Base-by-base conservation (phyloP, 2,888 invertebrate species). In the Campoplex nolae region DNA sequence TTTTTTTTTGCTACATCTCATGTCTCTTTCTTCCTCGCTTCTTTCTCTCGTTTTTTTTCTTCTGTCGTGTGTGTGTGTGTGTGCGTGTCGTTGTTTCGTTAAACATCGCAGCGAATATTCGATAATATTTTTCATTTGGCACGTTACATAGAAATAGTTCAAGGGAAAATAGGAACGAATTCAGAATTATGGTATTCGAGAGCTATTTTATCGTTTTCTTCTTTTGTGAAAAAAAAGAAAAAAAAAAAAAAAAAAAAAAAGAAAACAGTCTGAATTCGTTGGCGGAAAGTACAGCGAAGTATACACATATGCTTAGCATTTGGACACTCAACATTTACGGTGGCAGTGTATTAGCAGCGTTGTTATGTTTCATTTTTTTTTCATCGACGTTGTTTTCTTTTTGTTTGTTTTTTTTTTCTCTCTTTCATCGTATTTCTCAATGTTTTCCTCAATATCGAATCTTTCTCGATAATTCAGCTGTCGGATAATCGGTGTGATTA, bases 251-350 rank as follows among this genome's bases (percentile, higher is more conserved):
- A 23, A 23, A 23, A 23, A 23, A 23, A 23, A 23, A 23, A 23
- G 23, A 23, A 23, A 23, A 23, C 23, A n/a, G 13, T 88, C 83
- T 75, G 88, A 90, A 90, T 88, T 80, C 88, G 89, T 88, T 85
- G 91, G 90, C 89, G 74, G 80, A 89, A 85, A 90, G 91, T 88
- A 90, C 90, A 90, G 87, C 90, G 90, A 93, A 90, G 91, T 91
- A 92, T 90, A 93, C 89, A 90, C 28, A 84, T 84, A 81, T 80
- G 90, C 85, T 89, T 65, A 90, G 80, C 90, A 89, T 56, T 90
- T 73, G 88, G 89, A 87, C 82, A 84, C 65, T 87, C 68, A 87
- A 87, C 84, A 87, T 82, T 82, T 84, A 87, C 74, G 82, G 75
- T 82, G 75, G 6, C 87, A 84, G 82, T 82, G 75, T 84, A 23